Percentiles rank a stretch among this genome's conserved stretches.
phyloP scores from a whole-genome alignment of 2,888 invertebrate genomes.

The Tetragonisca angustula region DNA sequence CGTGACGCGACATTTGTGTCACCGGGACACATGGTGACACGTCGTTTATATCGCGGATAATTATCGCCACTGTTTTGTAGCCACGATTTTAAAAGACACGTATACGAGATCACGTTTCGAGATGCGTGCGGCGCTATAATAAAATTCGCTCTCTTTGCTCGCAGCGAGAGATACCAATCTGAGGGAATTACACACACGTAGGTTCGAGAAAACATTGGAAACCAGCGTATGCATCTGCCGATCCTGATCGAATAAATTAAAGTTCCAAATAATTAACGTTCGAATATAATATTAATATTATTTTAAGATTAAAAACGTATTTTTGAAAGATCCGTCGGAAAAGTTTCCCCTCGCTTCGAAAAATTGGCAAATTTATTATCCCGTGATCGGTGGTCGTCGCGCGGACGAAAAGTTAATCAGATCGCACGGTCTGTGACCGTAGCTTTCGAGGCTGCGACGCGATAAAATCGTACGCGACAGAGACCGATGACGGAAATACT shows the following conservation, averaged over 20 bases:
- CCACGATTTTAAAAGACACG: not conserved
- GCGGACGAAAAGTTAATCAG: slow-evolving; percentile 34
- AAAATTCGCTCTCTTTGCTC: not conserved
- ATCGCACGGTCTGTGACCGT: slow-evolving; percentile 22
- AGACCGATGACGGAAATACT: slow-evolving; percentile 61
- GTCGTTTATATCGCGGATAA: slow-evolving; percentile 41
- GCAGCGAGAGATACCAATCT: not conserved
- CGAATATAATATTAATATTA: no score
- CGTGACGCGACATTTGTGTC: slow-evolving; percentile 58
- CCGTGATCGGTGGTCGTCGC: not conserved
- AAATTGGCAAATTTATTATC: not conserved
- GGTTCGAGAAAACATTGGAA: no score
- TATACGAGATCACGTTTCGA: not conserved
- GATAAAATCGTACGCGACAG: slow-evolving; percentile 55
- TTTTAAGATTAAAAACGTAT: no score
- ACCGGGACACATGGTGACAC: slow-evolving; percentile 42
- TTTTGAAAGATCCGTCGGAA: no score
- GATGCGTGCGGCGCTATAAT: not conserved
- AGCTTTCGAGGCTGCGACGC: slow-evolving; percentile 22
- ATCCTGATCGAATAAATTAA: no score
- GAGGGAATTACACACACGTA: no score
- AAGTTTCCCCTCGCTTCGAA: not conserved
- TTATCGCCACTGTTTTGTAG: slow-evolving; percentile 22
- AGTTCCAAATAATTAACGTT: no score
- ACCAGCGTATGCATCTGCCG: no score